Base-by-base conservation (phyloP, 2,113 vertebrate genomes). In the Varanus komodoensis region DNA sequence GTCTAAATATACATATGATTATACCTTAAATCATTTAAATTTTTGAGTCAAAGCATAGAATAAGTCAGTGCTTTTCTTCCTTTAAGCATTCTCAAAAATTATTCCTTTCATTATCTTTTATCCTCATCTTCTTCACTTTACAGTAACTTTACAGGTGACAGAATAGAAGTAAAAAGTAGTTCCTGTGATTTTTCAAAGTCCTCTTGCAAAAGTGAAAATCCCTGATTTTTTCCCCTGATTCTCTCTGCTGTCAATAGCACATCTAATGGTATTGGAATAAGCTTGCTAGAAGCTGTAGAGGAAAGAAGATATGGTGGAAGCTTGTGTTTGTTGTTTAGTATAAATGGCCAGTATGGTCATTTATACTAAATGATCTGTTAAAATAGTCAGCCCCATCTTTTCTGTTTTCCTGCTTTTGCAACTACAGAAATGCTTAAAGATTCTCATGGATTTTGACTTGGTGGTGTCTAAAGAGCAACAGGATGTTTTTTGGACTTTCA, bases 1-100 rank as follows among this genome's bases (percentile, higher is more conserved):
- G 54, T 54, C 54, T 12, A 54, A 54, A 54, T 54, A 54, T 54
- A 12, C 54, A 54, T 54, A 54, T 7, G 54, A 54, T 54, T 54
- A 12, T 4, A 12, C 54, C 54, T 64, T 64, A 64, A 64, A 64
- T 8, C 25, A 50, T 19, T 71, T 69, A 19, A 48, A 48, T 32
- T 29, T 48, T 8, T 4, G 12, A 6, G 44, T 69, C 44, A 14
- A 84, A 32, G 6, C 27, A 32, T 9, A 34, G 6, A 12, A 4
- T 64, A 64, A 44, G 38, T 2, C 38, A 29, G 61, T 67, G 14
- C 64, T 84, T 57, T 69, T 84, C 23, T 25, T 50, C 67, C 17
- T 86, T 78, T 57, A 68, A 68, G 27, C 11, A 83, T 52, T 91
- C 71, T 89, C 87, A 80, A 93, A 91, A 89, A 69, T 75, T 90